These are phyloP conservation scores for Danionella cerebrum DNA, from an alignment of 2,113 vertebrate species.

Conservation along the genomic window DNA sequence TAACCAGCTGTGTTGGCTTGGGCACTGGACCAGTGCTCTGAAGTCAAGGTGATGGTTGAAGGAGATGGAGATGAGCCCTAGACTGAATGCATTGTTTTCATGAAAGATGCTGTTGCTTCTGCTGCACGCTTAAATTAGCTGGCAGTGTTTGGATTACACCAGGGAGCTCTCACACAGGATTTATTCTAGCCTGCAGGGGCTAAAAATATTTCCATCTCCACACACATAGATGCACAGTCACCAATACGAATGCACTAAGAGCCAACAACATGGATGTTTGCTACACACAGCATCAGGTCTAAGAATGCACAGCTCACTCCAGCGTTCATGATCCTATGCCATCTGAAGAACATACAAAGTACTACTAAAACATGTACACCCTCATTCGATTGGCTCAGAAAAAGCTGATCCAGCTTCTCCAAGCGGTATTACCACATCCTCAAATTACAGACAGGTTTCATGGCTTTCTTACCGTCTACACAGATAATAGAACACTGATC, in stretches of 20 bases:
- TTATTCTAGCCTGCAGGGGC: constrained; percentile 51
- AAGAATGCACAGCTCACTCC: constrained; percentile 5
- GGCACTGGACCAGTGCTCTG: background rate
- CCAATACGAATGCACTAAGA: constrained; percentile 1
- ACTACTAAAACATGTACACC: constrained; percentile 4
- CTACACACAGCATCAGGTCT: constrained; percentile 1
- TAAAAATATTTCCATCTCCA: constrained; percentile 53
- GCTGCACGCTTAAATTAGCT: constrained; percentile 68
- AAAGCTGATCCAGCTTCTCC: constrained; percentile 5
- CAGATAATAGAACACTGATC: constrained; percentile 33
- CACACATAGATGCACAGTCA: constrained; percentile 5
- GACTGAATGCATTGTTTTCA: constrained; percentile 50
- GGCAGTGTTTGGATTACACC: constrained; percentile 69
- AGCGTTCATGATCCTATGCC: background rate
- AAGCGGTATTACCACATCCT: constrained; percentile 54
- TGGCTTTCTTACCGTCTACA: constrained; percentile 54
- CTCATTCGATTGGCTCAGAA: constrained; percentile 7
- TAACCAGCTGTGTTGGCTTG: background rate
- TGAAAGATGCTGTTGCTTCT: constrained; percentile 63
- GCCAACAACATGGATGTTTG: background rate
- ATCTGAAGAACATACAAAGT: background rate
- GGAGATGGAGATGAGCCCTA: constrained; percentile 13
- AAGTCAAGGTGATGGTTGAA: background rate
- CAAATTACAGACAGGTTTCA: constrained; percentile 69
- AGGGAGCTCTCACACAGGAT: constrained; percentile 64